Conservation (phyloP, 2,888 invertebrate species). For the Diachrysia chrysitis region DNA sequence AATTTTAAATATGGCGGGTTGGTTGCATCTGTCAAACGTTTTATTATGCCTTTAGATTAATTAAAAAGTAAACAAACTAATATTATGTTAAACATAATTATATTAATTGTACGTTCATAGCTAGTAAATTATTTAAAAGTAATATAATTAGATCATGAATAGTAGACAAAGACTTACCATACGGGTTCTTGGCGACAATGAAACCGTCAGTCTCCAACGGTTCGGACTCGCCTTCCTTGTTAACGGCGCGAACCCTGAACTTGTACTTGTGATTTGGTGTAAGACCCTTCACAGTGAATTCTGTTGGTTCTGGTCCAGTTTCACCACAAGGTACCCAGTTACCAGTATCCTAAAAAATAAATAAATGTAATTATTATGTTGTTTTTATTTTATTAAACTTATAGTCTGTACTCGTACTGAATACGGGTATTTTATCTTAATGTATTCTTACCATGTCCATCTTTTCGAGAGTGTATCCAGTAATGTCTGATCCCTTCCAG, state of each 20-base stretch:
- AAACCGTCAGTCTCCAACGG: constrained; percentile 97
- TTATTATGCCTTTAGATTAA: background rate
- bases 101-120: too few relatives aligned
- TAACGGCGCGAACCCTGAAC: constrained; percentile 98
- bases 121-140: too few relatives aligned
- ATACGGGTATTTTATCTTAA: background rate
- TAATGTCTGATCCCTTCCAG: constrained; percentile 96
- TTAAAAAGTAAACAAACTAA: too few relatives aligned
- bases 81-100: too few relatives aligned
- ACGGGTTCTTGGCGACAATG: constrained; percentile 98
- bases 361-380: background rate
- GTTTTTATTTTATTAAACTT: background rate
- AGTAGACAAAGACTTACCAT: constrained; percentile 90
- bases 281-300: constrained; percentile 96
- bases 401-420: background rate
- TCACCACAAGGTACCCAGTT: constrained; percentile 99
- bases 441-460: constrained; percentile 93
- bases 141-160: too few relatives aligned
- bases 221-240: constrained; percentile 99
- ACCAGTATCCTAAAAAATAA: constrained; percentile 92
- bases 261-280: constrained; percentile 99
- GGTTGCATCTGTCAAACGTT: constrained; percentile 26
- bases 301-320: constrained; percentile 94
- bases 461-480: constrained; percentile 97
- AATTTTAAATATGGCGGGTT: constrained; percentile 42